Conservation (phyloP, 1,140 invertebrate genomes). For the Micrasema minimum region DNA sequence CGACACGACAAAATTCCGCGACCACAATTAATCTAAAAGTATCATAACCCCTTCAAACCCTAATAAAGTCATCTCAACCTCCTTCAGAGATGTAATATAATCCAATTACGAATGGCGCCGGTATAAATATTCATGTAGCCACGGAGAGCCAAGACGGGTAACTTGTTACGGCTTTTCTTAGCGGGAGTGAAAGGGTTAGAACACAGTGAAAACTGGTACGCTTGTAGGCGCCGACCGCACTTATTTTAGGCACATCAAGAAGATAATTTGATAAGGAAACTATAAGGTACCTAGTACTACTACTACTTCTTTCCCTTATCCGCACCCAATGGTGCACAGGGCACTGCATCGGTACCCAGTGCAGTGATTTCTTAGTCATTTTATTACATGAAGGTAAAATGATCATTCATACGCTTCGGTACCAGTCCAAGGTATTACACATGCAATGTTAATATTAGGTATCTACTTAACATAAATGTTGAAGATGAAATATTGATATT, state of each 20-base stretch:
- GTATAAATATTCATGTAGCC: constrained; percentile 23
- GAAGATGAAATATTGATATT: too few species aligned
- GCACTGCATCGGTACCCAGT: too few species aligned
- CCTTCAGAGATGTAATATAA: constrained; percentile 24
- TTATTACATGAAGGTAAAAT: too few species aligned
- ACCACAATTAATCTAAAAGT: constrained; percentile 27
- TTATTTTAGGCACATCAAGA: too few species aligned
- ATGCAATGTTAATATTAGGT: background rate
- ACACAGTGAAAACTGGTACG: background rate
- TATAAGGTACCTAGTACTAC: background rate
- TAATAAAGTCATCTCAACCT: constrained; percentile 30
- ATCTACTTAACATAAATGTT: too few species aligned
- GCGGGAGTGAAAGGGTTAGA: background rate
- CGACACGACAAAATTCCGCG: too few species aligned
- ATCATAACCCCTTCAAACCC: constrained; percentile 31
- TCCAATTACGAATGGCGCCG: constrained; percentile 20
- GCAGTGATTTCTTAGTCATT: too few species aligned
- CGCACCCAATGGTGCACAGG: too few species aligned
- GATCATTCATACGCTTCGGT: too few species aligned
- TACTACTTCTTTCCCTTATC: too few species aligned
- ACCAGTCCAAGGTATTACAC: too few species aligned
- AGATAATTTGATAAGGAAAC: background rate
- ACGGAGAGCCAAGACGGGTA: background rate
- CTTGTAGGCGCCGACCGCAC: too few species aligned
- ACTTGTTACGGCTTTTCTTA: background rate